Evolutionary conservation across 2,113 vertebrate species (phyloP), one percentile per base, ranked within the genome.

Genomic region (Centrocercus urophasianus): DNA sequence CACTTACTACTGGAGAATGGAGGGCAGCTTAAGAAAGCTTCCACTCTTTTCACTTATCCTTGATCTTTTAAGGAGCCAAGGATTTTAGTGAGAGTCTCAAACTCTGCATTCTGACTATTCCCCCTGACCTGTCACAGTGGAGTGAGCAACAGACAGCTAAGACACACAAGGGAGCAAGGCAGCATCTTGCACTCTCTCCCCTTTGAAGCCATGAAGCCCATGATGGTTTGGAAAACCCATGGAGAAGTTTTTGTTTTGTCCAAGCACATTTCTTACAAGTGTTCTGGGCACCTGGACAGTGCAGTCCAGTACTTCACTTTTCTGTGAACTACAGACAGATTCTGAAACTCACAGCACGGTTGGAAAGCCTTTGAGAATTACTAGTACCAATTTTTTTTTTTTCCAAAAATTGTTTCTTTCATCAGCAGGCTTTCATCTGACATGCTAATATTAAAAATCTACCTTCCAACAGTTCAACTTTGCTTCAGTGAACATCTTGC

Each of bases 101-200:
- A 63, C 7, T 48, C 43, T 20, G 13, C 0, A 0, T 56, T 36
- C 22, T 42, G n/a, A 47, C 4, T 6, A 12, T 40, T 11, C 20
- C 10, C 25, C 34, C 11, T 2, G 1, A 21, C 3, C 3, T 8
- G 5, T 60, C 52, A 28, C 38, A 36, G 7, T 1, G 2, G 13
- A 8, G 32, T 2, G 0, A 64, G 8, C 1, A 24, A 69, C 10
- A 67, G 32, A 21, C 48, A 48, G 3, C 2, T 1, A 7, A 40
- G 30, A 65, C 52, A 21, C 0, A 0, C 0, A 0, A 79, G 24
- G 21, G 24, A 83, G 20, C 13, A 15, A 48, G 43, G 48, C 18
- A 57, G 54, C 48, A 45, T 0, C 0, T 34, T 34, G 34, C 34
- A 34, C 14, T 45, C 32, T 77, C 45, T 47, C 36, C 59, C 13